A percentile compares a stretch with the other conserved stretches of the same genome.
These are phyloP conservation scores for Ateles fusciceps DNA, from an alignment of 2,797 vertebrate genomes.

Conservation along the genomic window DNA sequence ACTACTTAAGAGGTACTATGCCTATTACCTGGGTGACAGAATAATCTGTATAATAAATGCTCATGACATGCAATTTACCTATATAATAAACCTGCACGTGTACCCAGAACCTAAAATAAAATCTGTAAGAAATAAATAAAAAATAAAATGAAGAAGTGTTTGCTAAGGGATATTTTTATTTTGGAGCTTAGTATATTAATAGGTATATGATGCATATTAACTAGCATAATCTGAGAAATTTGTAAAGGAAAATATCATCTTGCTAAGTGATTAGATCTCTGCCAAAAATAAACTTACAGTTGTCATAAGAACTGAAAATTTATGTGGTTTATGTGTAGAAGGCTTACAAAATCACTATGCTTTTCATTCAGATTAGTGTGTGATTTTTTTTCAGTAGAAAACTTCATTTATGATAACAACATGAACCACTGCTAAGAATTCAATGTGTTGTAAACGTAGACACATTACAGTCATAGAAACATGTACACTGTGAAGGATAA, in stretches of 20 bases:
- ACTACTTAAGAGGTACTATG: neutral
- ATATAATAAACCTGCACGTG: neutral
- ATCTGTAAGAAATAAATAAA: neutral
- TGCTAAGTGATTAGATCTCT: neutral
- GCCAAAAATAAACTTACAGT: neutral
- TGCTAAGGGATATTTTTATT: neutral
- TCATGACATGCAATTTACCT: neutral
- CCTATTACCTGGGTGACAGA: neutral
- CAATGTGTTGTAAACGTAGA: neutral
- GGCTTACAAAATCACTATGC: neutral
- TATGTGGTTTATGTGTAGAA: neutral
- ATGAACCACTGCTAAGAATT: neutral
- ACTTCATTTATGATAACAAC: neutral
- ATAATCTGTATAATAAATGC: neutral
- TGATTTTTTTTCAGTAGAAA: neutral
- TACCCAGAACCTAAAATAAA: neutral
- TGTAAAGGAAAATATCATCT: neutral
- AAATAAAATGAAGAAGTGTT: neutral
- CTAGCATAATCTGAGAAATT: neutral
- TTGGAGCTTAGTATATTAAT: neutral
- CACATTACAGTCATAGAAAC: neutral
- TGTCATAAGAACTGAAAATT: neutral
- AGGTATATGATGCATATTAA: neutral
- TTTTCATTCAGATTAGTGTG: neutral
- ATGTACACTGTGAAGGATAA: neutral